Base-by-base conservation (phyloP, 2,113 vertebrate genomes). In the Meleagris gallopavo region DNA sequence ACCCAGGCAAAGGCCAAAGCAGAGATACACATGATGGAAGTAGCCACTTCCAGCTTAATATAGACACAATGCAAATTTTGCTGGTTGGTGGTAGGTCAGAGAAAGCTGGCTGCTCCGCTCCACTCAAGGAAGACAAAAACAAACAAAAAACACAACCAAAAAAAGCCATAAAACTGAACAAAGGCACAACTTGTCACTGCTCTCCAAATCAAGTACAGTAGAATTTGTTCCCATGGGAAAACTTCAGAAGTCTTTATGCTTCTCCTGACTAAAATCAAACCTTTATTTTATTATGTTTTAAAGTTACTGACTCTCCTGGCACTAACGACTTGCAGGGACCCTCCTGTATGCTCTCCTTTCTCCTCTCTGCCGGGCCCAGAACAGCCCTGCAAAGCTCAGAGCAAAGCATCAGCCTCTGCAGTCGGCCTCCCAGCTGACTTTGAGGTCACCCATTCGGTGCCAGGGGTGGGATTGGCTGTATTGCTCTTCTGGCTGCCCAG, bases 291-390 rank as follows among this genome's bases (percentile, higher is more conserved):
- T 38, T 46, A 12, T 60, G 87, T 88, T 88, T 21, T 19, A 58
- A 75, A 78, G 6, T 5, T 18, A 48, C 22, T 48, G 16, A 77
- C 13, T 16, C 20, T 83, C 69, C 46, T 32, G 54, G 38, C 27
- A 43, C 6, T 15, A 76, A 66, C 86, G 11, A 9, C 2, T 4
- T 25, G 57, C 20, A 40, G 5, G 46, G 16, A 8, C 12, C 18
- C 30, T 69, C 12, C 40, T 70, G 0, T 0, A 20, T 27, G 20
- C 8, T 5, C 20, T 62, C 36, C 14, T n/a, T 8, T 40, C 46
- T 11, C 45, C 5, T 21, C 14, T 58, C 16, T 15, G 22, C 13
- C 7, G 20, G 45, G 48, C 13, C 24, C 24, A 55, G 32, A 27
- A 10, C 3, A 0, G 6, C 46, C 36, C 38, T 2, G 3, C 48